Percentiles rank a stretch among this genome's conserved stretches.
phyloP scores from a whole-genome alignment of 1,140 invertebrate species.

The Zophobas atratus region DNA sequence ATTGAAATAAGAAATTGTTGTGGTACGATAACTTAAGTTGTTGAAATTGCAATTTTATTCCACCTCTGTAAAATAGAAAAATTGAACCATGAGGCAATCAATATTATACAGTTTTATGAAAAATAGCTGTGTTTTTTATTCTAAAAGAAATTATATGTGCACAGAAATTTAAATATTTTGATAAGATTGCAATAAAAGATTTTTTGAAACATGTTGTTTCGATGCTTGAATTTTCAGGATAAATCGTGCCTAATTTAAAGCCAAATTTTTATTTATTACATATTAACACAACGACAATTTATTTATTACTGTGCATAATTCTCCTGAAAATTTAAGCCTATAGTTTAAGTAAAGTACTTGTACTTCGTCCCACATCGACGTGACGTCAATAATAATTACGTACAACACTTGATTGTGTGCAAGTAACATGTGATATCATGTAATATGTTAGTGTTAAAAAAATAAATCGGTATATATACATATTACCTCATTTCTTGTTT shows the following conservation, averaged over 20 bases:
- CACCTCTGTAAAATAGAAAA: constrained; percentile 50
- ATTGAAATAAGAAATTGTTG: constrained; percentile 62
- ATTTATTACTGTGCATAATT: constrained; percentile 33
- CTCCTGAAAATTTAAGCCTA: constrained; percentile 46
- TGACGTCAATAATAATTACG: constrained; percentile 69
- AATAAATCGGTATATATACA: constrained; percentile 69
- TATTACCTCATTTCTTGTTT: constrained; percentile 67
- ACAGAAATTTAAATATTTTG: constrained; percentile 67
- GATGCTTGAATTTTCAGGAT: constrained; percentile 50
- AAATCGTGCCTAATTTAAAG: constrained; percentile 21
- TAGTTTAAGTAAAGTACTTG: constrained; percentile 59
- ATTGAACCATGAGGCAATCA: constrained; percentile 63
- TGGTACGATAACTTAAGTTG: constrained; percentile 62
- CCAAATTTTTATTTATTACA: constrained; percentile 45
- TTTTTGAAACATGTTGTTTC: constrained; percentile 54
- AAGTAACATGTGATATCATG: constrained; percentile 70
- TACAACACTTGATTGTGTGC: constrained; percentile 69
- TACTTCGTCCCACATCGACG: constrained; percentile 68
- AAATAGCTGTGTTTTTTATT: constrained; percentile 67
- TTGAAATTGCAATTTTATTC: constrained; percentile 64
- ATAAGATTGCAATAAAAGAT: constrained; percentile 67
- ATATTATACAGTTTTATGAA: constrained; percentile 65
- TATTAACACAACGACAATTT: constrained; percentile 42
- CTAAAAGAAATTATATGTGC: constrained; percentile 65
- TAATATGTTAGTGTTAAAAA: constrained; percentile 69